These are phyloP conservation scores for Piaya cayana DNA, from an alignment of 2,113 vertebrate species.

Conservation along the genomic window DNA sequence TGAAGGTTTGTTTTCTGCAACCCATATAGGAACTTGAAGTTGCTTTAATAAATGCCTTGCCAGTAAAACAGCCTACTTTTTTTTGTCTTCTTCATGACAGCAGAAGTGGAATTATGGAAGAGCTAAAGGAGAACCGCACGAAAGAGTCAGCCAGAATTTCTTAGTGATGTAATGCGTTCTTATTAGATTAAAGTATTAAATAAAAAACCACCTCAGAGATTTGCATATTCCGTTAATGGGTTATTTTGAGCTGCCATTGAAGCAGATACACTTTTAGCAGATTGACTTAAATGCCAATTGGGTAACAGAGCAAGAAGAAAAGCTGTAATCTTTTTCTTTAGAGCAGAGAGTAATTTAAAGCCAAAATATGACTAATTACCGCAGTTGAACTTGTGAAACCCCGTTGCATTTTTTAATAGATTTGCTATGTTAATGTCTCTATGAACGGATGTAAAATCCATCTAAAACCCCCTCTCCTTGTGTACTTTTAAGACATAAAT, in stretches of 20 bases:
- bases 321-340: slow-evolving; percentile 25
- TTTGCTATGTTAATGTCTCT: background rate
- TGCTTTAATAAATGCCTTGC: background rate
- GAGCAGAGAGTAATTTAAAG: background rate
- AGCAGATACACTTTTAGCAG: slow-evolving; percentile 24
- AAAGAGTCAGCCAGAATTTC: background rate
- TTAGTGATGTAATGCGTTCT: slow-evolving; percentile 4
- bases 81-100: background rate
- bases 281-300: slow-evolving; percentile 47
- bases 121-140: background rate
- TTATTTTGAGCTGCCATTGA: slow-evolving; percentile 52
- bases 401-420: slow-evolving; percentile 13
- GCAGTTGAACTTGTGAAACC: slow-evolving; percentile 15
- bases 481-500: background rate
- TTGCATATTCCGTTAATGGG: slow-evolving; percentile 31
- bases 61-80: background rate
- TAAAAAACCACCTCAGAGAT: background rate
- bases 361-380: slow-evolving; percentile 47
- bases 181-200: slow-evolving; percentile 38
- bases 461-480: background rate
- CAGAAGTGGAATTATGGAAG: background rate
- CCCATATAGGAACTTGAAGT: background rate
- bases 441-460: background rate
- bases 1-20: background rate
- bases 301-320: slow-evolving; percentile 44